Evolutionary conservation across 2,797 vertebrate species (phyloP).

Genomic region (Semotilus atromaculatus): DNA sequence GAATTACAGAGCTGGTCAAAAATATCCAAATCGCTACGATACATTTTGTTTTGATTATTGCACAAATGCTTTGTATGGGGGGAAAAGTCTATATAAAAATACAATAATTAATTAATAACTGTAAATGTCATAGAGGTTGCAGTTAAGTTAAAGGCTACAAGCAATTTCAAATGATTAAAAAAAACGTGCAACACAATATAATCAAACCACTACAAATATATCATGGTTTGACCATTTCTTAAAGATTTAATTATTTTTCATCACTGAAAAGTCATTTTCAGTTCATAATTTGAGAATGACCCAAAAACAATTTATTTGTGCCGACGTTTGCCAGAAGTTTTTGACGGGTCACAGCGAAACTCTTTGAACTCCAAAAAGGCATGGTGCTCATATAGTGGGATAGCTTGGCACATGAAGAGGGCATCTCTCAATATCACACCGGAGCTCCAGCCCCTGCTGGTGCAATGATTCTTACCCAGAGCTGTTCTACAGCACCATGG

Average conservation of each 20-base stretch:
- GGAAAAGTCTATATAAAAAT: background rate
- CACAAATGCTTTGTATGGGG: background rate
- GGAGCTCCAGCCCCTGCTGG: slow-evolving; percentile 62
- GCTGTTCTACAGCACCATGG: slow-evolving; percentile 67
- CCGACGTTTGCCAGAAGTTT: background rate
- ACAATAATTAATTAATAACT: background rate
- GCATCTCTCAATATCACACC: slow-evolving; percentile 68
- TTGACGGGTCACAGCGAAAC: slow-evolving; percentile 59
- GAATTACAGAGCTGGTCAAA: no score
- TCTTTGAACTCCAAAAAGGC: slow-evolving; percentile 59
- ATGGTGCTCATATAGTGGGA: slow-evolving; percentile 49
- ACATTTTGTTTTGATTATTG: background rate
- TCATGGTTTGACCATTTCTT: background rate
- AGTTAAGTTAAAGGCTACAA: background rate
- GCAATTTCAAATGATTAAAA: background rate
- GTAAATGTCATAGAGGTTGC: background rate
- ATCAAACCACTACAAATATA: background rate
- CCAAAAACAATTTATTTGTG: background rate
- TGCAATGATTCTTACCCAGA: slow-evolving; percentile 68
- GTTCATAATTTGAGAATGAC: background rate
- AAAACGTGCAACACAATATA: background rate
- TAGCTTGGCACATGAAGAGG: slow-evolving; percentile 56
- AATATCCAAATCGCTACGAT: no score
- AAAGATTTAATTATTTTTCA: background rate
- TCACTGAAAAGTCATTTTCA: background rate